A percentile compares a stretch with the other conserved stretches of the same genome.
phyloP scores from a whole-genome alignment of 2,797 vertebrate species.

The Eremophila alpestris region DNA sequence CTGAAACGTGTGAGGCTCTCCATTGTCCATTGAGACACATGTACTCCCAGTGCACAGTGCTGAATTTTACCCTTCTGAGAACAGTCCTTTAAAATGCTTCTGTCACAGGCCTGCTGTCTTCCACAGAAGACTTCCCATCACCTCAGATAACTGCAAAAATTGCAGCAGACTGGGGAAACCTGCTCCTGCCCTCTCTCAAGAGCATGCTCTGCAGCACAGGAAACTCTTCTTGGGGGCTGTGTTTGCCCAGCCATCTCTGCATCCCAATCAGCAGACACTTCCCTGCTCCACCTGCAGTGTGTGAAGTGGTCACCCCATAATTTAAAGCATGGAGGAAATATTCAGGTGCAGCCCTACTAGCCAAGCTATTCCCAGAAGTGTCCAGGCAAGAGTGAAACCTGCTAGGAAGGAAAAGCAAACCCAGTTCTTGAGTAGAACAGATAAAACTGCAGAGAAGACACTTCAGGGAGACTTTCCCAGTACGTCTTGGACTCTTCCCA shows the following conservation, averaged over 20 bases:
- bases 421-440: background rate
- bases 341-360: background rate
- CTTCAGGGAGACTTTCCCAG: background rate
- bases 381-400: background rate
- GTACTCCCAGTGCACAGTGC: background rate
- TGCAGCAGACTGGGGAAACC: background rate
- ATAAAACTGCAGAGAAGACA: background rate
- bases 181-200: background rate
- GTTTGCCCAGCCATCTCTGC: background rate
- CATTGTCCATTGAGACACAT: fast-evolving
- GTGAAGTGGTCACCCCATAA: background rate
- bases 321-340: background rate
- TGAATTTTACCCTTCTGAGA: background rate
- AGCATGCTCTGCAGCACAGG: background rate
- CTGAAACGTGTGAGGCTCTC: background rate
- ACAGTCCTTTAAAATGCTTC: background rate
- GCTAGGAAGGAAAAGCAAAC: background rate
- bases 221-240: background rate
- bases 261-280: background rate
- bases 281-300: background rate
- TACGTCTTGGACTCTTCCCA: background rate
- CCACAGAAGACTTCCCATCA: background rate
- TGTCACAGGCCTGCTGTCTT: background rate
- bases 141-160: background rate
- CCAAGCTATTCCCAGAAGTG: background rate